Evolutionary conservation across 2,888 invertebrate species (phyloP).

Genomic region (Julus scandinavius): DNA sequence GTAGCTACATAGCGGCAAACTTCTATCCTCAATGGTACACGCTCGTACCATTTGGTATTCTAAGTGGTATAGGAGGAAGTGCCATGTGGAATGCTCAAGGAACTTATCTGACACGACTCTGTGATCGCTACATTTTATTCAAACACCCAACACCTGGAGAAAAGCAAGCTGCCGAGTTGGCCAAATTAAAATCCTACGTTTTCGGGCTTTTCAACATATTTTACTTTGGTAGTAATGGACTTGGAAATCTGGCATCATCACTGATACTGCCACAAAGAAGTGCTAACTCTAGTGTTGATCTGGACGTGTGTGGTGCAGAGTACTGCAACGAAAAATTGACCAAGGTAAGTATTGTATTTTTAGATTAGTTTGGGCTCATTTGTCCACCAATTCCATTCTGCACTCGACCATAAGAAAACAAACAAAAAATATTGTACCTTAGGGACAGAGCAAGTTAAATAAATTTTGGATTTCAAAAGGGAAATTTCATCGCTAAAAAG

Average conservation of each 20-base stretch:
- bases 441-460: too few relatives aligned
- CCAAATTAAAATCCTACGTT: slow-evolving; percentile 49
- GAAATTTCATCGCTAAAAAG: too few relatives aligned
- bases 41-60: slow-evolving; percentile 89
- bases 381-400: too few relatives aligned
- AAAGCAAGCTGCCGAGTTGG: background rate
- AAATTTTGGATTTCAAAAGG: too few relatives aligned
- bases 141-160: background rate
- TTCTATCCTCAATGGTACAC: slow-evolving; percentile 87
- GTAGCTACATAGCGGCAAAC: slow-evolving; percentile 93
- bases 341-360: background rate
- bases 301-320: background rate
- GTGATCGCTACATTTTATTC: slow-evolving; percentile 37
- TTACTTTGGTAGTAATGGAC: slow-evolving; percentile 30
- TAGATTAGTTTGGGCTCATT: too few relatives aligned
- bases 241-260: slow-evolving; percentile 47
- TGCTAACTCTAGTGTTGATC: background rate
- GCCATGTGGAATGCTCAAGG: slow-evolving; percentile 99
- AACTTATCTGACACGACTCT: slow-evolving; percentile 81
- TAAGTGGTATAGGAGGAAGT: slow-evolving; percentile 92
- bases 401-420: too few relatives aligned
- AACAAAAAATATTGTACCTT: too few relatives aligned
- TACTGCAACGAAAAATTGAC: slow-evolving; percentile 50
- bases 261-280: slow-evolving; percentile 15
- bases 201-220: slow-evolving; percentile 50